Evolutionary conservation across 1,140 invertebrate genomes (phyloP), one percentile per base, ranked within the genome.

Genomic region (Macrotrachela quadricornifera): DNA sequence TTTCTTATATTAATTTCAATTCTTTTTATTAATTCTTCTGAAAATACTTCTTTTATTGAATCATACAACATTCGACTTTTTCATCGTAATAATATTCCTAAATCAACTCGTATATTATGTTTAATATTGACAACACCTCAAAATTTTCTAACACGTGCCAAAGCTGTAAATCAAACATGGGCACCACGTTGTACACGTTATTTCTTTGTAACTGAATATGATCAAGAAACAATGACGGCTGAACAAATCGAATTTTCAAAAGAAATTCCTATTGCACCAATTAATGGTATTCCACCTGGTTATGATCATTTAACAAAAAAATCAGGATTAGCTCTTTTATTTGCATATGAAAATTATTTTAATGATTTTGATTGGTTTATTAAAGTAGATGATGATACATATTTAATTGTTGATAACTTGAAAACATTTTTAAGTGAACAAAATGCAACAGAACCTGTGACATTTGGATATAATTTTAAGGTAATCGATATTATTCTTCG

Each of bases 351-450:
- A 21, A 52, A 66, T 46, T 80, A 92, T 63, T 57, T 64, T 10
- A 58, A 65, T 17, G 57, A 67, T 37, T 61, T 59, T n/a, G 62
- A 63, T 46, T 64, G 62, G 62, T 62, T 63, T 53, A 49, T 59
- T 41, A 61, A 61, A 46, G 57, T 60, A 36, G 86, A 92, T 63
- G 85, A 90, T 67, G 85, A 92, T 63, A 90, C 86, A 71, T 87
- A 69, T 74, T 79, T 78, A 13, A 65, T 72, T 9, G 49, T 71
- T 15, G 70, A 72, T 59, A 72, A 73, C 58, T 54, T 73, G 10
- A 59, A 67, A 16, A 57, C 61, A 48, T 62, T 68, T 41, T 55
- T 71, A 36, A 55, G 54, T 13, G 49, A 55, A 11, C 56, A 59
- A 55, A 46, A 57, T 58, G 49, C 54, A 50, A 53, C 49, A 46